phyloP scores from a whole-genome alignment of 1,140 invertebrate genomes.

The Drosophila sproati region DNA sequence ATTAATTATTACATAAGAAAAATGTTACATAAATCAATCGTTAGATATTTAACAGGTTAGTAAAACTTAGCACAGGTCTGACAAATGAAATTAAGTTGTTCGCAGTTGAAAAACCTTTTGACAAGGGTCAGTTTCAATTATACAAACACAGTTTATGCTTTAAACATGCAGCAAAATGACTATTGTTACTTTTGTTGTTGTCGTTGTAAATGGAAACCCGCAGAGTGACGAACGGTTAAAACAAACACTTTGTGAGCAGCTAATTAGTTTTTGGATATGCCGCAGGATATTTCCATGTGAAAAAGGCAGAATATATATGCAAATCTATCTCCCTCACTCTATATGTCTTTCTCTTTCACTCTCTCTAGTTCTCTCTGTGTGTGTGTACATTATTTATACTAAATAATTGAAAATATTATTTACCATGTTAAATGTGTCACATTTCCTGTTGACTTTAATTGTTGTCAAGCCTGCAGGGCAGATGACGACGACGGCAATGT shows the following conservation, averaged over 20 bases:
- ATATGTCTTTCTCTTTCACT: not conserved
- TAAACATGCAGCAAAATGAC: constrained; percentile 28
- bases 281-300: constrained; percentile 68
- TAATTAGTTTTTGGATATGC: constrained; percentile 78
- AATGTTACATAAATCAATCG: too few relatives aligned
- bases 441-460: constrained; percentile 81
- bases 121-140: constrained; percentile 4
- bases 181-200: constrained; percentile 20
- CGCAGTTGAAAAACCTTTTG: constrained; percentile 8
- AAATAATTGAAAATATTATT: constrained; percentile 82
- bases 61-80: too few relatives aligned
- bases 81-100: not conserved
- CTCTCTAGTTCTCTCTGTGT: not conserved
- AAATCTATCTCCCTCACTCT: not conserved
- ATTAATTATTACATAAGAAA: not conserved
- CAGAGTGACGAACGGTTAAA: constrained; percentile 24
- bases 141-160: not conserved
- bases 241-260: constrained; percentile 48
- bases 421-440: constrained; percentile 78
- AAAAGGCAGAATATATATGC: constrained; percentile 65
- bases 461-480: constrained; percentile 70
- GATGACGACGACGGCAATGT: not conserved
- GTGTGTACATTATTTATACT: constrained; percentile 60
- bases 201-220: constrained; percentile 19
- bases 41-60: not conserved